Evolutionary conservation across 2,797 vertebrate species (phyloP), one percentile per base, ranked within the genome.

Genomic region (Holocentrus rufus): DNA sequence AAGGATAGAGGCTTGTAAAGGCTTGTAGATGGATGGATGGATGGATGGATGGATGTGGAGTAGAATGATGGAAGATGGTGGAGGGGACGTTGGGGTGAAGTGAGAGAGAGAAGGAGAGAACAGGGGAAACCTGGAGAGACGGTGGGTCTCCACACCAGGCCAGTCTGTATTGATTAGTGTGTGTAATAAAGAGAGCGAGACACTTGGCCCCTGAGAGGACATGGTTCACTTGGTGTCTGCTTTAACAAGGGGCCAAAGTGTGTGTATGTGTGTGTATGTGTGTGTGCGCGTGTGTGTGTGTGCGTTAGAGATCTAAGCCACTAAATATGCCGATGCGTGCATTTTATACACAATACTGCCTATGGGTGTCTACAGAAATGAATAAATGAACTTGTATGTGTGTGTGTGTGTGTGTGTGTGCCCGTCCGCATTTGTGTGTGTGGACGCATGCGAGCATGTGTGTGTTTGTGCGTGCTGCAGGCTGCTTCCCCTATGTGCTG

Each of bases 331-430:
- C 66, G 76, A 90, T 93, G 91, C 56, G 65, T 92, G 90, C 92
- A 90, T 92, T 92, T 92, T 90, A 87, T 86, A 82, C 78, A 80
- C 72, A 87, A 75, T 87, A 91, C 88, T 84, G 92, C 92, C 90
- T 83, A 88, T 87, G 89, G 92, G 88, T 93, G 90, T 93, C 93
- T 92, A 75, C 84, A 85, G 82, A 88, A 88, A 89, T 92, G 87
- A 92, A 93, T 93, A 93, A 92, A 92, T 90, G 85, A 91, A 86
- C 77, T 85, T 81, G 74, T 67, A 64, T 65, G 55, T 80, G 72
- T 69, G 64, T 75, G 64, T 64, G 30, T 72, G 68, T 75, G 30
- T 65, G 47, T 47, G 62, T 67, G 49, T 77, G 20, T 64, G 81
- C 55, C 18, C 39, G 25, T 73, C 72, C 57, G 61, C 61, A 68